phyloP scores from a whole-genome alignment of 2,888 invertebrate species.

The Cheilosia vulpina region DNA sequence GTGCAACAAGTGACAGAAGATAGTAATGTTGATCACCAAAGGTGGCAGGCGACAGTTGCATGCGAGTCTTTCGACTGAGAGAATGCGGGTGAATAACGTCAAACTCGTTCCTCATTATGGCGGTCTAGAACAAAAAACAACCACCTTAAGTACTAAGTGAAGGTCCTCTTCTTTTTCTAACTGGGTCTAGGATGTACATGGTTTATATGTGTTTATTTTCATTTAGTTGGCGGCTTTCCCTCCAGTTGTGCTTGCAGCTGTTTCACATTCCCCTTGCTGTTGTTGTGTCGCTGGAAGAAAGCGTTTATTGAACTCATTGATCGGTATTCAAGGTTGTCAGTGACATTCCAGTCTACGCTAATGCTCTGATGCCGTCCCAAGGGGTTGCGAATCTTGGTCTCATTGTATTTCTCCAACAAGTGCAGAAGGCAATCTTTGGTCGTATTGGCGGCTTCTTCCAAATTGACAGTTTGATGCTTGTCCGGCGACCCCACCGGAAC shows the following conservation, averaged over 20 bases:
- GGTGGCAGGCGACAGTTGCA: too few relatives aligned
- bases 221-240: slow-evolving; percentile 77
- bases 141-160: slow-evolving; percentile 45
- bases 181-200: not conserved
- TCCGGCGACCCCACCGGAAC: slow-evolving; percentile 88
- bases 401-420: slow-evolving; percentile 90
- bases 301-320: slow-evolving; percentile 92
- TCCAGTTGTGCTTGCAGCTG: slow-evolving; percentile 82
- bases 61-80: not conserved
- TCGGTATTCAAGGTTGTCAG: slow-evolving; percentile 89
- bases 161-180: slow-evolving; percentile 20
- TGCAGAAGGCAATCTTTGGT: slow-evolving; percentile 91
- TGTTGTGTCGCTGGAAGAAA: slow-evolving; percentile 89
- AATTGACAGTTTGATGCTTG: slow-evolving; percentile 84
- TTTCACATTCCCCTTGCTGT: slow-evolving; percentile 80
- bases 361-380: slow-evolving; percentile 89
- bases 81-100: slow-evolving; percentile 11
- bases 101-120: slow-evolving; percentile 25
- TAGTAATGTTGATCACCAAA: too few relatives aligned
- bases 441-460: slow-evolving; percentile 86
- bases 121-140: slow-evolving; percentile 34
- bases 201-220: slow-evolving; percentile 8
- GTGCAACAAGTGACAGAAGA: not conserved
- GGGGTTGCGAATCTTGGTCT: slow-evolving; percentile 84
- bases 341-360: slow-evolving; percentile 90